A percentile compares a stretch with the other conserved stretches of the same genome.
Evolutionary conservation across 2,888 invertebrate genomes (phyloP).

Genomic region (Calephelis perditalis): DNA sequence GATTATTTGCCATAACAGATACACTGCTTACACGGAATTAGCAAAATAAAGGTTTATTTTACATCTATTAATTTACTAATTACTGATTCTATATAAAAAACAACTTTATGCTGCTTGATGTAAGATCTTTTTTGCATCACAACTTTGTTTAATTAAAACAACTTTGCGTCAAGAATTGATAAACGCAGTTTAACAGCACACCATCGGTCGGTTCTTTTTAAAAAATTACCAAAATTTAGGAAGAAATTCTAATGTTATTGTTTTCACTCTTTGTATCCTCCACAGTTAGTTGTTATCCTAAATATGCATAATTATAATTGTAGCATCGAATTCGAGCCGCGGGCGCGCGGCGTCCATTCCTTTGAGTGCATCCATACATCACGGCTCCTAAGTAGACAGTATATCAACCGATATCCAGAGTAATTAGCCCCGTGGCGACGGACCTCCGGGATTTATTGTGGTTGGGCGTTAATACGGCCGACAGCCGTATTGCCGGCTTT

Average conservation of each 20-base stretch:
- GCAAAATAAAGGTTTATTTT: too few relatives aligned
- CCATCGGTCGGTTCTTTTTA: too few relatives aligned
- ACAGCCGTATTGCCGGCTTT: constrained; percentile 72
- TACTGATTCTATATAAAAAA: too few relatives aligned
- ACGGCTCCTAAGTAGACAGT: constrained; percentile 74
- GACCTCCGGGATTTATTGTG: constrained; percentile 73
- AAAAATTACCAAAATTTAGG: too few relatives aligned
- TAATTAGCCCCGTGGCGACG: constrained; percentile 77
- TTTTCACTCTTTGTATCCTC: constrained; percentile 26
- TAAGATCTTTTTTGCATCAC: too few relatives aligned
- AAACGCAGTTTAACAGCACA: too few relatives aligned
- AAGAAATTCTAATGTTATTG: constrained; percentile 24
- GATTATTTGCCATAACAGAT: too few relatives aligned
- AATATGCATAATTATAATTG: constrained; percentile 72
- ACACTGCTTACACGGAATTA: too few relatives aligned
- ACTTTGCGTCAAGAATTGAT: too few relatives aligned
- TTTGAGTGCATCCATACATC: constrained; percentile 72
- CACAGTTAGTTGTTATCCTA: constrained; percentile 60
- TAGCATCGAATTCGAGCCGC: constrained; percentile 47
- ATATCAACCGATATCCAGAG: constrained; percentile 73
- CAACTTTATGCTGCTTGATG: too few relatives aligned
- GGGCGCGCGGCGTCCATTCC: constrained; percentile 67
- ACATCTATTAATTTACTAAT: too few relatives aligned
- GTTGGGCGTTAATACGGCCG: constrained; percentile 72
- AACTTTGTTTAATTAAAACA: too few relatives aligned